These are phyloP conservation scores for Diabrotica undecimpunctata DNA, from an alignment of 1,140 invertebrate species.

Conservation along the genomic window DNA sequence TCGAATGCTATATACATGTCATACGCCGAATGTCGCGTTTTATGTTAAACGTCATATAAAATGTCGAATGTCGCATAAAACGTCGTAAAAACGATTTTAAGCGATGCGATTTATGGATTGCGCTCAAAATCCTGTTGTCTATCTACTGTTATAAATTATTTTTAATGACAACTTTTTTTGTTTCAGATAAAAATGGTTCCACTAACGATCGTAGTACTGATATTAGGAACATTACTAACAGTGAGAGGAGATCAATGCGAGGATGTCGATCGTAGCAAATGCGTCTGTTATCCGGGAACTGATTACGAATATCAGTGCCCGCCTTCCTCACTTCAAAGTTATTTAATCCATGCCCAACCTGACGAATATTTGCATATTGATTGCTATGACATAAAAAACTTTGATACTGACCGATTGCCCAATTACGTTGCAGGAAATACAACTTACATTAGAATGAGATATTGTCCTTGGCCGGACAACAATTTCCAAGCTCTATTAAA, in stretches of 20 bases:
- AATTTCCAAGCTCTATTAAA: neutral
- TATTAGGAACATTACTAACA: too few species aligned
- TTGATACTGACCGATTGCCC: neutral
- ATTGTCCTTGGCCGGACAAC: neutral
- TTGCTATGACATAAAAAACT: neutral
- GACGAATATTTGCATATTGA: neutral
- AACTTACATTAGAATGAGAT: neutral
- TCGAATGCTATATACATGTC: too few species aligned
- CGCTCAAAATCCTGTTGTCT: too few species aligned
- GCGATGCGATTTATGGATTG: too few species aligned
- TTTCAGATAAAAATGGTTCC: neutral
- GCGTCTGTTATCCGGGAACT: neutral
- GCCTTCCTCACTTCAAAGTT: neutral
- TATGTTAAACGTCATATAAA: too few species aligned
- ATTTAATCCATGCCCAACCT: neutral
- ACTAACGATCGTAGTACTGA: too few species aligned
- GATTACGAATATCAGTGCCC: slow-evolving; percentile 7
- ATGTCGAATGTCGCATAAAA: too few species aligned
- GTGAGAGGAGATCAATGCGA: neutral
- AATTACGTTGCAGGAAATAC: neutral
- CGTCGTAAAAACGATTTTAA: too few species aligned
- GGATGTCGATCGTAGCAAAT: neutral
- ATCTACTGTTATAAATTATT: too few species aligned
- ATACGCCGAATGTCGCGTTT: too few species aligned
- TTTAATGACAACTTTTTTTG: neutral